Base-by-base conservation (phyloP, 2,888 invertebrate species). In the Aromia moschata region DNA sequence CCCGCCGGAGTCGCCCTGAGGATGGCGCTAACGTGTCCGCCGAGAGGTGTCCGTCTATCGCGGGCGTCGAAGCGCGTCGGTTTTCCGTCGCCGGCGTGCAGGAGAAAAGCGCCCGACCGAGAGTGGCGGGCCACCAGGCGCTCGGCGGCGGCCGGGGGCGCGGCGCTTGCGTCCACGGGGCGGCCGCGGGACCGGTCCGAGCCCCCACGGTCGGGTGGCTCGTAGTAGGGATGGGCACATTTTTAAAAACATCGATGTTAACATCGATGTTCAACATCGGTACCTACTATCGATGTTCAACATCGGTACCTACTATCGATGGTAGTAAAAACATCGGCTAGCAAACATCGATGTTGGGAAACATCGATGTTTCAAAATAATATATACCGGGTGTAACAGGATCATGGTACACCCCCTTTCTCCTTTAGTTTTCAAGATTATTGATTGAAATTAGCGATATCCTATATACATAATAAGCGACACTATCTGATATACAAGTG, bases 31-130 rank as follows among this genome's bases (percentile, higher is more conserved):
- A 47, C 56, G 53, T 44, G 47, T 43, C 37, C 52, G 59, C 31
- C 40, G 60, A 45, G 15, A 52, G 51, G 56, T 59, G 54, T n/a
- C n/a, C 61, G 64, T 63, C 56, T 64, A 61, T 63, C 55, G 66
- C 56, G 65, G 67, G 70, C 68, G 68, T 60, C 68, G 68, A 56
- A 60, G 55, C 64, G 67, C 66, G 64, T 62, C 68, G 63, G 31
- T 51, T 54, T 58, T 58, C 58, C 62, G 60, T 53, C 65, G 64
- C 54, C 62, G 60, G 54, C 56, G 64, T 60, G 43, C 51, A 58
- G 56, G 55, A 64, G 66, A 62, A n/a, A n/a, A 67, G 72, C 70
- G 70, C 67, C 69, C 67, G 69, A 70, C 71, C 71, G 73, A 71
- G n/a, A n/a, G 65, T 70, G 70, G 62, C 60, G 63, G 63, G 66